Percentiles rank a stretch among this genome's conserved stretches.
phyloP scores from a whole-genome alignment of 2,888 invertebrate genomes.

The Agonum fuliginosum region DNA sequence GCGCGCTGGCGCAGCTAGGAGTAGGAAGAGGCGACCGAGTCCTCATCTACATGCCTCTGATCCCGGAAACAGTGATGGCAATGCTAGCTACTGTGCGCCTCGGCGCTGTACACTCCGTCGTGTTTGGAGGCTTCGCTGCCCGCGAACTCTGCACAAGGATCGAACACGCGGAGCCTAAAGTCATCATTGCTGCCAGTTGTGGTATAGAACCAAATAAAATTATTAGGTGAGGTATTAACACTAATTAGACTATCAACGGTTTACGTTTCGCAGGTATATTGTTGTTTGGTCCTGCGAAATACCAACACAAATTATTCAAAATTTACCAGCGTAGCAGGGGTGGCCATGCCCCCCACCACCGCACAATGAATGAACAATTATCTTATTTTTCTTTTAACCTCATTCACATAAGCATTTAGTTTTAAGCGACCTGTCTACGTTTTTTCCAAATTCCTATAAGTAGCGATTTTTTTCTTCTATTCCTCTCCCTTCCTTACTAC shows the following conservation, averaged over 20 bases:
- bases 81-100: slow-evolving; percentile 92
- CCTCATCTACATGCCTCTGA: slow-evolving; percentile 95
- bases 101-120: slow-evolving; percentile 95
- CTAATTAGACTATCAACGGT: not conserved
- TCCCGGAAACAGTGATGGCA: slow-evolving; percentile 91
- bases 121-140: slow-evolving; percentile 96
- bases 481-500: too few relatives aligned
- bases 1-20: slow-evolving; percentile 85
- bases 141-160: slow-evolving; percentile 90
- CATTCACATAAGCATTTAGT: too few relatives aligned
- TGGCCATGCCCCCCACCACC: too few relatives aligned
- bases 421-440: too few relatives aligned
- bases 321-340: too few relatives aligned
- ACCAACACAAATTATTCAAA: too few relatives aligned
- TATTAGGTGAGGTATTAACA: slow-evolving; percentile 76
- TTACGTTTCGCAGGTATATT: slow-evolving; percentile 34
- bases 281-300: not conserved
- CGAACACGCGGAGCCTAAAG: slow-evolving; percentile 90
- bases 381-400: too few relatives aligned
- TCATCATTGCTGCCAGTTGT: slow-evolving; percentile 92
- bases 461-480: too few relatives aligned
- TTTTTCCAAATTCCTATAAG: too few relatives aligned
- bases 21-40: slow-evolving; percentile 89
- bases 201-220: slow-evolving; percentile 92
- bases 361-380: too few relatives aligned